Conservation (phyloP, 2,113 vertebrate genomes). For the Geococcyx californianus region DNA sequence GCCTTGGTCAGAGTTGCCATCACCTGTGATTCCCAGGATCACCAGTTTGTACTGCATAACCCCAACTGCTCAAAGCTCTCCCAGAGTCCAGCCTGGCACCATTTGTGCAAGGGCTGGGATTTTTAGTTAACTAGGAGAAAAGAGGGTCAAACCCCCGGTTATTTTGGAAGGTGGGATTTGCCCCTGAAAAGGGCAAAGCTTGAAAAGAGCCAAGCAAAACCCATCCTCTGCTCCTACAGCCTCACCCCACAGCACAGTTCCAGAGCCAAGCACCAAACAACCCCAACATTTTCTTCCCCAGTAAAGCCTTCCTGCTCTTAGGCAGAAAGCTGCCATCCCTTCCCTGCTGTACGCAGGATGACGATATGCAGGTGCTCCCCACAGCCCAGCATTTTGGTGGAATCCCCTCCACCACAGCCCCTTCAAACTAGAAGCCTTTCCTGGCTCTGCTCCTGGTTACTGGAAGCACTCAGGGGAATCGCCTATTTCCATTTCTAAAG, state of each 20-base stretch:
- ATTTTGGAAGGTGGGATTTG: neutral
- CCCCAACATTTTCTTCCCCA: neutral
- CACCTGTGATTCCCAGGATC: fast-evolving
- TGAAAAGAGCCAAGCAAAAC: neutral
- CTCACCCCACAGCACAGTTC: neutral
- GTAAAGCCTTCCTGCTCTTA: neutral
- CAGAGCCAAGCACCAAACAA: neutral
- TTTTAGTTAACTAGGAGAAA: neutral
- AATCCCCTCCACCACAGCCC: neutral
- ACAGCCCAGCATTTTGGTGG: neutral
- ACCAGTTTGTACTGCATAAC: neutral
- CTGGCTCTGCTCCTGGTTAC: neutral
- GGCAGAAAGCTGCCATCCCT: neutral
- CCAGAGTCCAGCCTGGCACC: neutral
- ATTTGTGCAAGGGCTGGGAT: neutral
- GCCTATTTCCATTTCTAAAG: slow-evolving; percentile 32
- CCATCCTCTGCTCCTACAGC: fast-evolving
- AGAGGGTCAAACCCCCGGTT: neutral
- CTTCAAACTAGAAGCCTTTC: neutral
- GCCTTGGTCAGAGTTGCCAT: neutral
- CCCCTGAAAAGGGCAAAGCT: neutral
- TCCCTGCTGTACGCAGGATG: neutral
- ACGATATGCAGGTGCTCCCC: neutral
- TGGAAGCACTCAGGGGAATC: neutral
- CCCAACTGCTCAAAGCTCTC: neutral